These are phyloP conservation scores for Antennarius striatus DNA, from an alignment of 2,113 vertebrate species.

Conservation along the genomic window DNA sequence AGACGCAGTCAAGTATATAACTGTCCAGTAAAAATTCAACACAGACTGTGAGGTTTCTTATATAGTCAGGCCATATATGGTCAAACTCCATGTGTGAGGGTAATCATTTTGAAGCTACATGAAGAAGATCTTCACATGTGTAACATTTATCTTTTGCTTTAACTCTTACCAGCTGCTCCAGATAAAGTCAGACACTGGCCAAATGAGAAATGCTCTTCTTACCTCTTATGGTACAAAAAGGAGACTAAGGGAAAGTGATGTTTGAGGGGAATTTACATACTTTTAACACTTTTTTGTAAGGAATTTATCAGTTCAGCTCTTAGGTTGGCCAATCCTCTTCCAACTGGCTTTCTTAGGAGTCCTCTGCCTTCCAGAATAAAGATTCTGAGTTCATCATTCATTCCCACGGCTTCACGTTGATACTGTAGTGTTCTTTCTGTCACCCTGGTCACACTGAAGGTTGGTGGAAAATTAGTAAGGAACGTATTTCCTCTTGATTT, in stretches of 20 bases:
- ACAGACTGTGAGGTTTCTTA: not conserved
- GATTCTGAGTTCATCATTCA: not conserved
- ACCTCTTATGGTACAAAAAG: not conserved
- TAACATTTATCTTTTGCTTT: slow-evolving; percentile 1
- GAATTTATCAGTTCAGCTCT: not conserved
- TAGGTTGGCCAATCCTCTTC: not conserved
- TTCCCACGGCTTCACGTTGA: not conserved
- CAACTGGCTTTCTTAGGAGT: not conserved
- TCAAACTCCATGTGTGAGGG: slow-evolving; percentile 9
- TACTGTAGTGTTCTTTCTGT: not conserved
- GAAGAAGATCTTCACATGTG: not conserved
- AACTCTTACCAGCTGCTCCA: slow-evolving; percentile 20
- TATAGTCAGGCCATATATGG: slow-evolving; percentile 34
- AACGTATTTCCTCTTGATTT: not conserved
- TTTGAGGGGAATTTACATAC: no score
- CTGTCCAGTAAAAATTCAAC: not conserved
- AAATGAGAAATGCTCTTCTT: not conserved
- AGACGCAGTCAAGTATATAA: not conserved
- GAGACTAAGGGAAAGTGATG: not conserved
- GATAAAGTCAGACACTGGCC: slow-evolving; percentile 3
- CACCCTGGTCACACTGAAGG: not conserved
- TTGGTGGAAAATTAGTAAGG: not conserved
- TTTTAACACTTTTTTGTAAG: no score
- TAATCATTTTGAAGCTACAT: not conserved
- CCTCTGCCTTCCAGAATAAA: no score